Evolutionary conservation across 2,888 invertebrate species (phyloP), one percentile per base, ranked within the genome.

Genomic region (Cistogaster globosa): DNA sequence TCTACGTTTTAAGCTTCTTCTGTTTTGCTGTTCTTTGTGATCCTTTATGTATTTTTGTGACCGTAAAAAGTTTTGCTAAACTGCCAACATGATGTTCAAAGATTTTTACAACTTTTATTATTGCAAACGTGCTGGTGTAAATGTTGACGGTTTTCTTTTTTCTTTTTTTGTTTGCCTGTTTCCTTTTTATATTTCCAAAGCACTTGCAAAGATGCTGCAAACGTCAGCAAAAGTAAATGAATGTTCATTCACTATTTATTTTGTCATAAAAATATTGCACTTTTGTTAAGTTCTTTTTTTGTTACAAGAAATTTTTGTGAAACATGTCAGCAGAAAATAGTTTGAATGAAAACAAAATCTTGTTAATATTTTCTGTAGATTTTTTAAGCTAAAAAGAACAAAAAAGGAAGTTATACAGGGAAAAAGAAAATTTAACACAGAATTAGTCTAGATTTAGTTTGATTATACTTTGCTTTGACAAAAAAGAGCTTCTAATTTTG

Each of bases 61-160:
- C 18, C 53, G 58, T 82, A 76, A 76, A 82, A 71, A 71, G 26
- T 77, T 76, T 63, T 83, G 76, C 82, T 83, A 71, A 77, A 77
- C 77, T 83, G 71, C 76, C 82, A 77, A 53, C 58, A 71, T 67
- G 76, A 76, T 83, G 77, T 77, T 65, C 42, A 76, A 65, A 71
- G 76, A 77, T 77, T 71, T 76, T 65, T 26, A 74, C 26, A 48
- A 42, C 32, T 78, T 55, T 62, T 58, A 26, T 58, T 76, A 20
- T 36, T 71, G 38, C 48, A 69, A 71, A 83, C 82, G 76, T 77
- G 82, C 71, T 77, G 48, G 22, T 60, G 53, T 65, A 77, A 71
- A 58, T 69, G 26, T 20, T 63, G 69, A 69, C 69, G 14, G 22
- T 76, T 60, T 36, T 22, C 16, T 55, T 14, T 55, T 75, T 32